These are phyloP conservation scores for Eupithecia vulgata DNA, from an alignment of 2,888 invertebrate species.

Conservation along the genomic window DNA sequence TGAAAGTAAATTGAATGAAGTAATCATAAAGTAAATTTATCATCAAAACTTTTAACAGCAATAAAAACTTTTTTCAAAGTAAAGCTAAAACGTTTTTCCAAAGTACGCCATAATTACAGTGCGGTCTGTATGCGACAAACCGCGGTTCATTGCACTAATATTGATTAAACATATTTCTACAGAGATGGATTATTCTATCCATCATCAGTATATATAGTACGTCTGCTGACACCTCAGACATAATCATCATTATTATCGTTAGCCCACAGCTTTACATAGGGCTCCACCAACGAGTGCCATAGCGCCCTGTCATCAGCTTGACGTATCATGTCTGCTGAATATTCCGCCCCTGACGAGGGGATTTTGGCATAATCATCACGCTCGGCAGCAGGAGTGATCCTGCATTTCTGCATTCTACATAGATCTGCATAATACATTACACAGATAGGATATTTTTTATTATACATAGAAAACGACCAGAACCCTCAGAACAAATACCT, in stretches of 20 bases:
- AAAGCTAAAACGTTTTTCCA: conserved; percentile 16
- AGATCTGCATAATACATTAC: no score
- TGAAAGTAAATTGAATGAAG: not conserved
- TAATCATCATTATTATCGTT: no score
- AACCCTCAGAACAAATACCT: no score
- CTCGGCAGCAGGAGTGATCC: no score
- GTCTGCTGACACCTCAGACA: not conserved
- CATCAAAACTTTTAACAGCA: not conserved
- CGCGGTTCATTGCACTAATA: conserved; percentile 44
- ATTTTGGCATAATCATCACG: no score
- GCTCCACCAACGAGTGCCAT: not conserved
- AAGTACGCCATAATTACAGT: conserved; percentile 35
- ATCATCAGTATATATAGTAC: not conserved
- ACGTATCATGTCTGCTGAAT: no score
- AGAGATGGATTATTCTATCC: conserved; percentile 16
- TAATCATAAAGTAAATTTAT: not conserved
- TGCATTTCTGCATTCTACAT: no score
- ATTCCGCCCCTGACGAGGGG: no score
- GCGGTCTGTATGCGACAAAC: conserved; percentile 46
- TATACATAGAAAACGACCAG: no score
- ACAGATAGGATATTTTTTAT: no score
- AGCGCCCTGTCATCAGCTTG: no score
- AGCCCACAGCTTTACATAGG: not conserved
- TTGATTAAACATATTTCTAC: conserved; percentile 38
- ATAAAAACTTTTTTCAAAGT: no score